Conservation (phyloP, 2,797 vertebrate genomes). For the Macrochelys suwanniensis region DNA sequence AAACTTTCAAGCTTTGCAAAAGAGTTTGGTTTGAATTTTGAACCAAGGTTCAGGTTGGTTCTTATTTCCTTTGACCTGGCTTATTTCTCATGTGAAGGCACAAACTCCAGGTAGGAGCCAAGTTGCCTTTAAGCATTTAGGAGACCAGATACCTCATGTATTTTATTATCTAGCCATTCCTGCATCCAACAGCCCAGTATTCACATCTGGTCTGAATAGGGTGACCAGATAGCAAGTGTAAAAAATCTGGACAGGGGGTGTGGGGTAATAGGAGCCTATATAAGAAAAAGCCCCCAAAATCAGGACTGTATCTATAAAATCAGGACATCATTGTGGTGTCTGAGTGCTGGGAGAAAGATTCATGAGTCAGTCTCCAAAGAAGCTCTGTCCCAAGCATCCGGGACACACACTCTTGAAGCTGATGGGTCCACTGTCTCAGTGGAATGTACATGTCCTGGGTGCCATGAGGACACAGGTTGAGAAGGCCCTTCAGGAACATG, state of each 20-base stretch:
- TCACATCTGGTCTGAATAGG: neutral
- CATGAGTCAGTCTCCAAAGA: neutral
- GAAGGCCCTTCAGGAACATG: neutral
- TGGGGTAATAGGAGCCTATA: no score
- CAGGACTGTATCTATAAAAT: no score
- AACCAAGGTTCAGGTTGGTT: neutral
- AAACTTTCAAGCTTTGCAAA: neutral
- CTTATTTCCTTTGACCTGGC: neutral
- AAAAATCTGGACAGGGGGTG: no score
- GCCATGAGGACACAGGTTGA: neutral
- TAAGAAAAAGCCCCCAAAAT: no score
- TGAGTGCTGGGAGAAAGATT: neutral
- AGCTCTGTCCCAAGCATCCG: neutral
- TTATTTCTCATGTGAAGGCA: neutral
- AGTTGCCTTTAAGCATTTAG: neutral
- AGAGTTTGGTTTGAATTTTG: neutral
- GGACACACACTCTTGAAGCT: neutral
- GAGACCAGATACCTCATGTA: accelerated
- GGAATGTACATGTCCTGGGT: neutral
- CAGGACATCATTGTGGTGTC: neutral
- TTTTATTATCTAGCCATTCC: accelerated
- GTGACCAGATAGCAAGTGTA: no score
- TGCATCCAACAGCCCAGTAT: accelerated
- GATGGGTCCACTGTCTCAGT: neutral
- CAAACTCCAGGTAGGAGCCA: accelerated